Evolutionary conservation across 2,888 invertebrate genomes (phyloP), one percentile per base, ranked within the genome.

Genomic region (Strigamia maritima): DNA sequence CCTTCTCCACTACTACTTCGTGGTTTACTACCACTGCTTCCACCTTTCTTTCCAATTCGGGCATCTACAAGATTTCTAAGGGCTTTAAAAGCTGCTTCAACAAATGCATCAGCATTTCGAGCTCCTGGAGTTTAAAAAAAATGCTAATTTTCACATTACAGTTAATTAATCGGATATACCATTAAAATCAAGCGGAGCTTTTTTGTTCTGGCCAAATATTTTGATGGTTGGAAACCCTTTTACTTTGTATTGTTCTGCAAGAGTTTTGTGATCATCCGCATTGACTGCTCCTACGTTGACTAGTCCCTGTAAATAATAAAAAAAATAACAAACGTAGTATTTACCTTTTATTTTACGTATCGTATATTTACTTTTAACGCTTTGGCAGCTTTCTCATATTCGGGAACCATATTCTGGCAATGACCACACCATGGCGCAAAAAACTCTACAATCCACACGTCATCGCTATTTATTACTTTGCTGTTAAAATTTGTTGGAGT

Each of bases 191-290:
- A 90, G 90, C 6, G 97, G 95, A 81, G 90, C 91, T 77, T 89
- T 89, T 86, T 97, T 97, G 85, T 94, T 91, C 0, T 89, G 88
- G 0, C 92, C 93, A 86, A 99, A 98, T 75, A 99, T 91, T 87
- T 98, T 99, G 81, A 99, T 92, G 0, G 98, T 96, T 2, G 99
- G 99, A 86, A 97, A 99, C 77, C 98, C 97, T 82, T 90, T 88
- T 44, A 99, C 92, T 65, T 91, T 92, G 87, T 91, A 98, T 83
- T 92, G 91, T 0, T 90, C 89, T 40, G 92, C 92, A 0, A 98
- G 87, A 6, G 92, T 90, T 84, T 93, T 92, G 84, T 98, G 93
- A 76, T 94, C 91, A 85, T 98, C 97, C 65, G 94, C 94, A 88
- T 99, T 92, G 0, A 99, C 91, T 7, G 95, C 95, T 76, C 97